These are phyloP conservation scores for Cochlearius cochlearius DNA, from an alignment of 2,113 vertebrate species.

Conservation along the genomic window DNA sequence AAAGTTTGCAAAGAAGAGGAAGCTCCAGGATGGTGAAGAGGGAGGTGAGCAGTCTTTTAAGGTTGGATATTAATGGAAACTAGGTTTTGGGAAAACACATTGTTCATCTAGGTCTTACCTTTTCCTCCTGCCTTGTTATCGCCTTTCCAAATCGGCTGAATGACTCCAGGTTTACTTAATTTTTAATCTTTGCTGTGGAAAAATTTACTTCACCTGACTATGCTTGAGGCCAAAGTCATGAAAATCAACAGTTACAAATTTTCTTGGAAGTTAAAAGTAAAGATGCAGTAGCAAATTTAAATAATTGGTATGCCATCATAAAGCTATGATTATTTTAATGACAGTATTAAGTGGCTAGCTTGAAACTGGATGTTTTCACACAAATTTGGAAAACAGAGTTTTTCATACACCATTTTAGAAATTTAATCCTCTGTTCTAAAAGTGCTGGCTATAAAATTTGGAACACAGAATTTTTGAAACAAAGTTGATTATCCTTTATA, in stretches of 20 bases:
- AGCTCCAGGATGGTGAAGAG: conserved; percentile 45
- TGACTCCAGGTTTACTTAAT: neutral
- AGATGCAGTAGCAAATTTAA: neutral
- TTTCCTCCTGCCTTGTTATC: neutral
- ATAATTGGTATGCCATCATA: neutral
- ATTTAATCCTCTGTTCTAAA: neutral
- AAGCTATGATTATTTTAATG: neutral
- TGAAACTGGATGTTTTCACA: neutral
- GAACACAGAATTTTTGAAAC: neutral
- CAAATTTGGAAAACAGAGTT: neutral
- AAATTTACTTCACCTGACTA: neutral
- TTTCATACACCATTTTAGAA: neutral
- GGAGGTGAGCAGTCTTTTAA: conserved; percentile 58
- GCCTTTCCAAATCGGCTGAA: neutral
- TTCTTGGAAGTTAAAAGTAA: neutral
- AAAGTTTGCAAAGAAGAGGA: conserved; percentile 66
- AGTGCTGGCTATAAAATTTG: neutral
- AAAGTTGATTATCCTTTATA: neutral
- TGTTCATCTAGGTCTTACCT: neutral
- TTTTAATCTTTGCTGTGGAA: neutral
- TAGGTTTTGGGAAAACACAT: neutral
- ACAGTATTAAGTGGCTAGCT: neutral
- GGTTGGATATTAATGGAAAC: neutral
- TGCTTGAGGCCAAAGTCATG: neutral
- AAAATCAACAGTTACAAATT: neutral